Conservation (phyloP, 2,888 invertebrate species). For the Ptychoptera albimana region DNA sequence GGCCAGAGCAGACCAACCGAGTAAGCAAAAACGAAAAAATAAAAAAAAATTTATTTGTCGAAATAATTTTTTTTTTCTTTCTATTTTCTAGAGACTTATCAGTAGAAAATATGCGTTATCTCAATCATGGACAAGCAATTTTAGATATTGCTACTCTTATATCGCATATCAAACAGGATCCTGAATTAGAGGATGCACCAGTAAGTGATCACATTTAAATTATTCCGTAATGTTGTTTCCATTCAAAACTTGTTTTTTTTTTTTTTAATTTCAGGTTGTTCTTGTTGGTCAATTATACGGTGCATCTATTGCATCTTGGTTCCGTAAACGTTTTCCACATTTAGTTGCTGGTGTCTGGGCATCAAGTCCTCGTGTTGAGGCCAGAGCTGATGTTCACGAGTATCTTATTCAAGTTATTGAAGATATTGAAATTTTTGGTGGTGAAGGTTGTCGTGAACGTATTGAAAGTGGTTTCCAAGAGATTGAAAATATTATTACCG, state of each 20-base stretch:
- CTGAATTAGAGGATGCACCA: slow-evolving; percentile 22
- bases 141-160: slow-evolving; percentile 52
- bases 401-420: too few relatives aligned
- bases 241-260: too few relatives aligned
- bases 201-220: not conserved
- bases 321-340: slow-evolving; percentile 46
- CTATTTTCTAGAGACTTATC: slow-evolving; percentile 37
- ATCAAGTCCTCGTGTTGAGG: slow-evolving; percentile 49
- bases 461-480: slow-evolving; percentile 19
- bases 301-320: slow-evolving; percentile 51
- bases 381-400: slow-evolving; percentile 32
- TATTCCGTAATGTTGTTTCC: not conserved
- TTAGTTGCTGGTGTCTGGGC: slow-evolving; percentile 41
- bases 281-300: slow-evolving; percentile 51
- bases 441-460: slow-evolving; percentile 20
- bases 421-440: slow-evolving; percentile 19
- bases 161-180: slow-evolving; percentile 27
- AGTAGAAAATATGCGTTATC: slow-evolving; percentile 39
- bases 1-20: slow-evolving; percentile 52
- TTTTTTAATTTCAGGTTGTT: slow-evolving; percentile 20
- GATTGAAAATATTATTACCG: not conserved
- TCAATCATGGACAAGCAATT: slow-evolving; percentile 47
- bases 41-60: too few relatives aligned
- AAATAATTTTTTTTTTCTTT: too few relatives aligned
- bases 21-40: too few relatives aligned